These are phyloP conservation scores for Arizona elegans DNA, from an alignment of 2,113 vertebrate genomes.

Conservation along the genomic window DNA sequence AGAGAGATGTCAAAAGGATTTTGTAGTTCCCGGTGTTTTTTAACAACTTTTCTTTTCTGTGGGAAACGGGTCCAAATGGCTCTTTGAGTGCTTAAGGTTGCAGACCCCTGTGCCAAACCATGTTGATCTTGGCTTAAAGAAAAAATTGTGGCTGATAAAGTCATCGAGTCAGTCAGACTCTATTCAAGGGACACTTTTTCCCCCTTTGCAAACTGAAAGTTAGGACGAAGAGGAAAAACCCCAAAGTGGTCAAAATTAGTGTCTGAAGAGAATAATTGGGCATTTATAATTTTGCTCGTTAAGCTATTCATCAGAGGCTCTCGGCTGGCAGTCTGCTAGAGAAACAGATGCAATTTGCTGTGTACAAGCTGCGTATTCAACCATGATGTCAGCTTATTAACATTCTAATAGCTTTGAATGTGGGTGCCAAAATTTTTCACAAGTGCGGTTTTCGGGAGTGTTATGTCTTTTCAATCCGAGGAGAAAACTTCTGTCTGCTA, in stretches of 20 bases:
- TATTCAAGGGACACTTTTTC: not conserved
- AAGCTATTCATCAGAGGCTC: constrained; percentile 14
- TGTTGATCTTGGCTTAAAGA: not conserved
- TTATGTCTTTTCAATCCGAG: not conserved
- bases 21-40: too few relatives aligned
- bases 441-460: not conserved
- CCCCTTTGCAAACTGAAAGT: not conserved
- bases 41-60: too few relatives aligned
- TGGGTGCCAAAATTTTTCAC: not conserved
- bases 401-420: not conserved
- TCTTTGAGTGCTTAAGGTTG: too few relatives aligned
- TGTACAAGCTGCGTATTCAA: not conserved
- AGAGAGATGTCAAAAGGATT: too few relatives aligned
- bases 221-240: not conserved
- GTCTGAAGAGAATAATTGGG: not conserved
- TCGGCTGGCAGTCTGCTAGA: constrained; percentile 37
- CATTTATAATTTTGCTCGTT: constrained; percentile 30
- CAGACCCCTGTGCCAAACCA: too few relatives aligned
- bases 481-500: not conserved
- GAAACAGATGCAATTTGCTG: constrained; percentile 4
- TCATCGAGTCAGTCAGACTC: too few relatives aligned
- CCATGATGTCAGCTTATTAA: not conserved
- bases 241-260: not conserved
- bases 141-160: not conserved
- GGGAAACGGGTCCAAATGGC: too few relatives aligned